Base-by-base conservation (phyloP, 2,797 vertebrate genomes). In the Eupleurogrammus muticus region DNA sequence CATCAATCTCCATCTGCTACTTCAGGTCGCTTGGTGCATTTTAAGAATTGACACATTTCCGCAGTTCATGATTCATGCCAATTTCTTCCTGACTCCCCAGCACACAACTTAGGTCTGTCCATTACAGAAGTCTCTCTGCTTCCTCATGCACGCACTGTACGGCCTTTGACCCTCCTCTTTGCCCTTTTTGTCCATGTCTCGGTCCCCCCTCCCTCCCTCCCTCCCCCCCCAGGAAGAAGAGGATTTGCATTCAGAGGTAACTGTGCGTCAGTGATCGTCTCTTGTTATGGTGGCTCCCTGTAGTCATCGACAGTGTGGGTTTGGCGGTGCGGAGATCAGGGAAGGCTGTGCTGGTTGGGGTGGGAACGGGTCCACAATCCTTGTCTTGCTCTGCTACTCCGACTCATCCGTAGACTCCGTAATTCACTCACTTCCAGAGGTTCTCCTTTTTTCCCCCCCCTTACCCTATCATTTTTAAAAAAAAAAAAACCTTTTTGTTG, bases 241-340 rank as follows among this genome's bases (percentile, higher is more conserved):
- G 82, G 93, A 91, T 76, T 93, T 92, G 87, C 85, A 88, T 61
- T 88, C 86, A 71, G 93, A 94, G 93, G 94, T 95, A 94, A 94
- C 91, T 50, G 71, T 76, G 65, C 63, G 58, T 64, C 53, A 28
- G 52, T 57, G 72, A 75, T 80, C 54, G 34, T 66, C 70, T 80
- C 70, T 71, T 55, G 69, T 77, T 67, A 9, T 9, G 1, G 49
- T 73, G 77, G 63, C 53, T 75, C 70, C 68, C 16, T 61, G 19
- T 82, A 83, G 75, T 79, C 73, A 28, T 51, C 79, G 56, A 54
- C 67, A 67, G 70, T 82, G 70, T 86, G 83, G 69, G 77, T 87
- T 83, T 90, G 86, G 67, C 82, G 80, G 55, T 70, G 68, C 62
- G 55, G 73, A 77, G 50, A 75, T 76, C 58, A 69, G 62, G 60